Percentiles rank a stretch among this genome's conserved stretches.
Conservation (phyloP, 2,797 vertebrate genomes). For the Amblyopsis hoosieri region DNA sequence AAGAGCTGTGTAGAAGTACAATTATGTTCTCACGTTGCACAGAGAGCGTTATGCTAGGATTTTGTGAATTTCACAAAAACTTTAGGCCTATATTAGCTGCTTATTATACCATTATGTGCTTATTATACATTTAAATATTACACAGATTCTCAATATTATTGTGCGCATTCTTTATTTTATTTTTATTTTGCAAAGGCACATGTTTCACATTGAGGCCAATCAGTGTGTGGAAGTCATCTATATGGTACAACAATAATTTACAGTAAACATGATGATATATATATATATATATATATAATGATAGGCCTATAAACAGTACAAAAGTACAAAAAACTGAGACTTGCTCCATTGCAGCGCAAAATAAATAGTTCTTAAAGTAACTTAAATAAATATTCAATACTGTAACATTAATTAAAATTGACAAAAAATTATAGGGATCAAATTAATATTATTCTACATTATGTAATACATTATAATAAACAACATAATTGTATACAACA, state of each 20-base stretch:
- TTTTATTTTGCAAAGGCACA: slow-evolving; percentile 78
- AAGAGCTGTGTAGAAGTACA: too few species aligned
- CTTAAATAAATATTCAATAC: slow-evolving; percentile 85
- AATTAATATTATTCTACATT: slow-evolving; percentile 65
- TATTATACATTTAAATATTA: not conserved
- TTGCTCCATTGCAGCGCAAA: slow-evolving; percentile 77
- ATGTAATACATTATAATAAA: slow-evolving; percentile 63
- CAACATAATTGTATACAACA: slow-evolving; percentile 76
- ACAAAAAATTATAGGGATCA: slow-evolving; percentile 68
- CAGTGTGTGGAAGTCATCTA: slow-evolving; percentile 75
- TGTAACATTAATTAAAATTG: slow-evolving; percentile 79
- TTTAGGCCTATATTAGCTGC: too few species aligned
- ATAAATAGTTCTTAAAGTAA: slow-evolving; percentile 81
- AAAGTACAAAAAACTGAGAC: slow-evolving; percentile 82
- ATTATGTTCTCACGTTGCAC: too few species aligned
- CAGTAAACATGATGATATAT: slow-evolving; percentile 63
- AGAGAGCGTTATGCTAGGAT: too few species aligned
- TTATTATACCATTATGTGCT: too few species aligned
- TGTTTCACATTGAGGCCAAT: slow-evolving; percentile 80
- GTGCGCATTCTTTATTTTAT: slow-evolving; percentile 64
- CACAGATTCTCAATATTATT: slow-evolving; percentile 28
- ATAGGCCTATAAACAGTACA: slow-evolving; percentile 78
- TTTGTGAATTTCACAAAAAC: too few species aligned
- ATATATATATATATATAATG: slow-evolving; percentile 43
- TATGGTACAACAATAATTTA: slow-evolving; percentile 73